Evolutionary conservation across 2,888 invertebrate genomes (phyloP), one percentile per base, ranked within the genome.

Genomic region (Anoplius nigerrimus): DNA sequence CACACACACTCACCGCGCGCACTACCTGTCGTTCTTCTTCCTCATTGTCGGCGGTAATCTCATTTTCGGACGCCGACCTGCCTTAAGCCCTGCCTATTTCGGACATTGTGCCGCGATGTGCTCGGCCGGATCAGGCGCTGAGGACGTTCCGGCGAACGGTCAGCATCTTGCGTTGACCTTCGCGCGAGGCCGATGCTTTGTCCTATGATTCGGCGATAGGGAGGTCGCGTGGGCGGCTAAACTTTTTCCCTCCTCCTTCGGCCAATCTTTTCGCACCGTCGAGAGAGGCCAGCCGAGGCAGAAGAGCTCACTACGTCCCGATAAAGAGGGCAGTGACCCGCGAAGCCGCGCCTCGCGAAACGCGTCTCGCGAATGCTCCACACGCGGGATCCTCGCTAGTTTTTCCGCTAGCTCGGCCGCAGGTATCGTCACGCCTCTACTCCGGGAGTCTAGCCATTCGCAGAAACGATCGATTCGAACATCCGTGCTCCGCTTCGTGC

Each of bases 11-110:
- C 65, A 20, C 58, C 66, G 18, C 55, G 51, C 58, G 4, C 66
- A 82, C 87, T 88, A 88, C 87, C 87, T 87, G 72, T 86, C 79
- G 81, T 84, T 83, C 76, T 80, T 84, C 76, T 82, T 84, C 80
- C 80, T 83, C 86, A 82, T 86, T 71, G 79, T 84, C 74, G 53
- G 45, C 52, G 56, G 54, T 60, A 69, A 66, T 71, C 67, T 69
- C 70, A 72, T 72, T 60, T 43, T 70, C 2, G 52, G 46, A 15
- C 22, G 6, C 24, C 43, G 21, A 18, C 15, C 46, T 24, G 21
- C 21, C 21, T 58, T 21, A 22, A 13, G 53, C 22, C 51, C 18
- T 62, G 16, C 16, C 46, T 2, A 4, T 22, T 34, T 27, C 63
- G 56, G 21, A 42, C 42, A 61, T 69, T 21, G 15, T 55, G 34